A percentile compares a stretch with the other conserved stretches of the same genome.
These are phyloP conservation scores for Odontocerum albicorne DNA, from an alignment of 2,888 invertebrate species.

Conservation along the genomic window DNA sequence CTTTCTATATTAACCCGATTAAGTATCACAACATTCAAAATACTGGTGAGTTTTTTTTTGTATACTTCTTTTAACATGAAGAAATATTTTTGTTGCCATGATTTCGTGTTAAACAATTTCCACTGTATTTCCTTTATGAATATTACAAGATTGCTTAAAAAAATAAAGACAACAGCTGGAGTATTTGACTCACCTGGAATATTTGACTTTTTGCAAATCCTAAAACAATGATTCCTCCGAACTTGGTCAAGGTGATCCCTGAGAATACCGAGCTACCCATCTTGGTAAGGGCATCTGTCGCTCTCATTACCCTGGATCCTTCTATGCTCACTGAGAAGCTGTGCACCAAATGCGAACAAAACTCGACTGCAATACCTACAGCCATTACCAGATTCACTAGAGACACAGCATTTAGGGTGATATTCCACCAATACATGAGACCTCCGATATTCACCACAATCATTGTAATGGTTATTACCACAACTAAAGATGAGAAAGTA, in stretches of 20 bases:
- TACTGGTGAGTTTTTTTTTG: too few species aligned
- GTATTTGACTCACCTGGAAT: slow-evolving; percentile 71
- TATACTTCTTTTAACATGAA: too few species aligned
- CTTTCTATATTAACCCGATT: too few species aligned
- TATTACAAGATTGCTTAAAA: too few species aligned
- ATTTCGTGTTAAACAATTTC: too few species aligned
- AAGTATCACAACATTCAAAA: too few species aligned
- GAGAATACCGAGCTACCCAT: slow-evolving; percentile 97
- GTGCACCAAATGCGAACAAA: slow-evolving; percentile 96
- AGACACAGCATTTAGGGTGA: slow-evolving; percentile 94
- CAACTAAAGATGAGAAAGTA: slow-evolving; percentile 85
- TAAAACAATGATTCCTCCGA: slow-evolving; percentile 94
- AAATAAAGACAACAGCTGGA: too few species aligned
- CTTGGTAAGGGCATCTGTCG: slow-evolving; percentile 79
- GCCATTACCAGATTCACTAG: slow-evolving; percentile 98
- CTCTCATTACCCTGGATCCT: slow-evolving; percentile 70
- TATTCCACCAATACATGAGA: slow-evolving; percentile 96
- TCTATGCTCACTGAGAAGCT: slow-evolving; percentile 83
- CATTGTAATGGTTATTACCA: slow-evolving; percentile 89
- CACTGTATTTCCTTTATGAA: too few species aligned
- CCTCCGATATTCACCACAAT: slow-evolving; percentile 92
- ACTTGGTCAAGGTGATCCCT: slow-evolving; percentile 97
- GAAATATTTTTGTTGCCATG: too few species aligned
- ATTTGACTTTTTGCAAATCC: slow-evolving; percentile 98
- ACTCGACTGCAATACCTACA: slow-evolving; percentile 97